phyloP scores from a whole-genome alignment of 2,797 vertebrate genomes.

The Ctenopoma multispine region DNA sequence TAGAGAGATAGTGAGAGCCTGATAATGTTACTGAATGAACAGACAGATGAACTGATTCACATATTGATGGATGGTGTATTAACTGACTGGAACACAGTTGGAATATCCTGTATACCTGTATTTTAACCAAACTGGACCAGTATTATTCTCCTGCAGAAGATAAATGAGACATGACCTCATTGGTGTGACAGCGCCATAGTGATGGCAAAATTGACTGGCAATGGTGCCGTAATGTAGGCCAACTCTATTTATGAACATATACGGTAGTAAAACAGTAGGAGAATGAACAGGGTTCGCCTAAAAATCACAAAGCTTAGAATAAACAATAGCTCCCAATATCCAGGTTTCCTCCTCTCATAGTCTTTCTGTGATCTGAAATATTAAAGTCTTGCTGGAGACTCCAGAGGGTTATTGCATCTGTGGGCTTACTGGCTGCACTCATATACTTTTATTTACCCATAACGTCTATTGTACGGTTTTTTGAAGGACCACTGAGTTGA shows the following conservation, averaged over 20 bases:
- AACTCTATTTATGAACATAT: conserved; percentile 45
- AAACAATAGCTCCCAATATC: conserved; percentile 18
- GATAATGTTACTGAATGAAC: not conserved
- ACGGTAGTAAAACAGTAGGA: conserved; percentile 27
- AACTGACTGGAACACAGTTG: not conserved
- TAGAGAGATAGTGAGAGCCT: not conserved
- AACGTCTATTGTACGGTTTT: conserved; percentile 41
- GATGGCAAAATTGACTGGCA: conserved; percentile 69
- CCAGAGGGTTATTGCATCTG: conserved; percentile 15
- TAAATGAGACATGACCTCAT: conserved; percentile 69
- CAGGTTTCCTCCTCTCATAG: conserved; percentile 12
- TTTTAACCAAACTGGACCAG: conserved; percentile 16
- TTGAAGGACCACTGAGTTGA: conserved; percentile 50
- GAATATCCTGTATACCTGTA: not conserved
- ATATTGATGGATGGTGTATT: not conserved
- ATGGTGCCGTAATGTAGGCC: conserved; percentile 60
- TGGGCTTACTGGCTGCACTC: conserved; percentile 22
- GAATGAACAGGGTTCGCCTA: conserved; percentile 12
- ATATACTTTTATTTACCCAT: conserved; percentile 56
- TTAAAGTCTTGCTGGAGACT: conserved; percentile 45
- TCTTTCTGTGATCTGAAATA: conserved; percentile 46
- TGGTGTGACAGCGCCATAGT: conserved; percentile 68
- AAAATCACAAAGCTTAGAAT: not conserved
- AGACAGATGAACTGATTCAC: too few species aligned
- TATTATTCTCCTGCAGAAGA: conserved; percentile 20